Percentiles rank a stretch among this genome's conserved stretches.
These are phyloP conservation scores for Psilopsiagon aymara DNA, from an alignment of 2,113 vertebrate species.

Conservation along the genomic window DNA sequence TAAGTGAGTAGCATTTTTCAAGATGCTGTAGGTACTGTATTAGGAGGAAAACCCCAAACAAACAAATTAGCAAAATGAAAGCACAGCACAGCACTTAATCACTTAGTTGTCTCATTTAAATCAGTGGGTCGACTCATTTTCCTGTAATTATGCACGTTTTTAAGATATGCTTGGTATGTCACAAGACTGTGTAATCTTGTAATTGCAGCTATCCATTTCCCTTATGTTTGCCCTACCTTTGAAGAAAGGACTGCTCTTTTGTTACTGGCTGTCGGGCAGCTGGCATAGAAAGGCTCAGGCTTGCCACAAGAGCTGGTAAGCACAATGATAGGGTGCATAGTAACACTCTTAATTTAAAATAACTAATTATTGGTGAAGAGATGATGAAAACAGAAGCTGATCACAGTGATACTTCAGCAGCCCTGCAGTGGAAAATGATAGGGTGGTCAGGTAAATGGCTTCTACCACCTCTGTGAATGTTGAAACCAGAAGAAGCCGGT, in stretches of 20 bases:
- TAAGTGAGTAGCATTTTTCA: constrained; percentile 6
- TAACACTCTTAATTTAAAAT: neutral
- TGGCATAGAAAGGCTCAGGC: neutral
- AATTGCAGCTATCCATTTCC: constrained; percentile 38
- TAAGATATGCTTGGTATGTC: constrained; percentile 17
- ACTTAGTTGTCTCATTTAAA: constrained; percentile 17
- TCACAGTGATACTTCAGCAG: neutral
- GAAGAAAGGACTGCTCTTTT: neutral
- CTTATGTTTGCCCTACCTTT: neutral
- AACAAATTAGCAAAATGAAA: constrained; percentile 49
- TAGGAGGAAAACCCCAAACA: neutral
- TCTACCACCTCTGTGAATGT: neutral
- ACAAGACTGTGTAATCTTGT: constrained; percentile 17
- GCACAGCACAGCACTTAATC: constrained; percentile 24
- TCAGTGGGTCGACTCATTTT: constrained; percentile 8
- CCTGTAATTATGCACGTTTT: constrained; percentile 29
- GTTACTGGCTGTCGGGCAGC: neutral
- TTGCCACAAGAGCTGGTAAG: neutral
- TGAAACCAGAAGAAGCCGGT: neutral
- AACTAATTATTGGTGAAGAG: neutral
- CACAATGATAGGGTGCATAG: neutral
- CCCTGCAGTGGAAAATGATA: neutral
- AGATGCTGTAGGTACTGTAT: neutral
- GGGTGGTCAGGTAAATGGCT: neutral
- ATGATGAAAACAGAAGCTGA: neutral